Evolutionary conservation across 1,140 invertebrate genomes (phyloP).

Genomic region (Lepidurus couesii): DNA sequence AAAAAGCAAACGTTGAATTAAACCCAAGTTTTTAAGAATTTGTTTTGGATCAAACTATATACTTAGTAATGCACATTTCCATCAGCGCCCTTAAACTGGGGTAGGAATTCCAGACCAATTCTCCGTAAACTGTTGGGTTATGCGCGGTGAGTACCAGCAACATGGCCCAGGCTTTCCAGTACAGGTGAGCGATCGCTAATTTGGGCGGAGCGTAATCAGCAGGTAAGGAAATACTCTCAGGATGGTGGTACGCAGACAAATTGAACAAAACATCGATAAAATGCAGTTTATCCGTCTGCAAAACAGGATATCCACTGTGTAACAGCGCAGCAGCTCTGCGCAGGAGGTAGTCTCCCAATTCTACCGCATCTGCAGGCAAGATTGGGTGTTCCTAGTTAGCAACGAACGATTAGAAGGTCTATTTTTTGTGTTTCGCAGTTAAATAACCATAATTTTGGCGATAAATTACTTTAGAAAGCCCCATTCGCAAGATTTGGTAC

Average conservation of each 20-base stretch:
- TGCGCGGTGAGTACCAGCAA: slow-evolving; percentile 83
- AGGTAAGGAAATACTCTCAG: slow-evolving; percentile 84
- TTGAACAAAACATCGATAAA: slow-evolving; percentile 85
- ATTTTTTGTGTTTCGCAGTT: background rate
- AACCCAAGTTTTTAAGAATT: background rate
- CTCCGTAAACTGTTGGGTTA: slow-evolving; percentile 82
- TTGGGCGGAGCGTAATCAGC: slow-evolving; percentile 75
- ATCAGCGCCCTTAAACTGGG: slow-evolving; percentile 86
- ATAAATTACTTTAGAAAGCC: slow-evolving; percentile 60
- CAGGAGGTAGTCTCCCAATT: slow-evolving; percentile 76
- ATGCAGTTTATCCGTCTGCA: slow-evolving; percentile 71
- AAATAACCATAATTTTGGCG: too few species aligned
- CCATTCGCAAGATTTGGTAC: slow-evolving; percentile 71
- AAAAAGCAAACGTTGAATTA: slow-evolving; percentile 38
- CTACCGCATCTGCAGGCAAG: slow-evolving; percentile 71
- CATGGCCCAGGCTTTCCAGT: slow-evolving; percentile 93
- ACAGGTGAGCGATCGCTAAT: slow-evolving; percentile 80
- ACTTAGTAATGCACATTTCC: slow-evolving; percentile 96
- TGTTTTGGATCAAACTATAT: slow-evolving; percentile 39
- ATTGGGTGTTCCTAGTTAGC: slow-evolving; percentile 65
- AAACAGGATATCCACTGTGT: slow-evolving; percentile 46
- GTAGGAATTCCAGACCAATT: slow-evolving; percentile 79
- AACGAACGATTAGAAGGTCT: background rate
- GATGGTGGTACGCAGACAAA: slow-evolving; percentile 83
- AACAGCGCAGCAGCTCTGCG: slow-evolving; percentile 71